Evolutionary conservation across 2,797 vertebrate genomes (phyloP).

Genomic region (Chaenodraco wilsoni): DNA sequence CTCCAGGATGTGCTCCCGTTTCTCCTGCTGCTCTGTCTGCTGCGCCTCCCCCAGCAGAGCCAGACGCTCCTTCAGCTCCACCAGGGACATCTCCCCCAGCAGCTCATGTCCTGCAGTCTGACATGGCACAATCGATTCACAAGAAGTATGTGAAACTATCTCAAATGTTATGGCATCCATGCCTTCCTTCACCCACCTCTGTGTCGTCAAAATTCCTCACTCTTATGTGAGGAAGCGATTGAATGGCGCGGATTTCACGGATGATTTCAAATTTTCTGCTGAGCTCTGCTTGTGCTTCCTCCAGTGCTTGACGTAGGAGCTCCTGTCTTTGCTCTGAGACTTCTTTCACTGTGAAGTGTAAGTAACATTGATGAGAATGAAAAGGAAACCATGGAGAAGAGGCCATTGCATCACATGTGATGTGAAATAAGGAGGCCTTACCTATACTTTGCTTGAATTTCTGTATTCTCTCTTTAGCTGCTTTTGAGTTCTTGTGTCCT

Average conservation of each 20-base stretch:
- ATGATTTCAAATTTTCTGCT: constrained; percentile 85
- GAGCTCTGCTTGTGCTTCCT: constrained; percentile 85
- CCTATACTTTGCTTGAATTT: constrained; percentile 88
- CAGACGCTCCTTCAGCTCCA: constrained; percentile 89
- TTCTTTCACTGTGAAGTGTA: constrained; percentile 86
- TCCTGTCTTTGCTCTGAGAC: constrained; percentile 85
- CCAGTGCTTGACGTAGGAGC: constrained; percentile 81
- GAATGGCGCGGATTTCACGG: constrained; percentile 84
- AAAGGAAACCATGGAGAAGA: background rate
- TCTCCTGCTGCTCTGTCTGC: constrained; percentile 83
- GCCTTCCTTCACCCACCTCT: constrained; percentile 80
- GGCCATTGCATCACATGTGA: background rate
- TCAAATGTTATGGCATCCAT: background rate
- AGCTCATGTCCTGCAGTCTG: constrained; percentile 89
- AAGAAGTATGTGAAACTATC: background rate
- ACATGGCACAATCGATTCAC: background rate
- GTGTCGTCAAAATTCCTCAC: constrained; percentile 88
- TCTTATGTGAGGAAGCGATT: constrained; percentile 79
- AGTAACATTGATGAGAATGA: constrained; percentile 26
- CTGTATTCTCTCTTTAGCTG: constrained; percentile 84
- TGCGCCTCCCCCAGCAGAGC: constrained; percentile 82
- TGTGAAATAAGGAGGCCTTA: constrained; percentile 51
- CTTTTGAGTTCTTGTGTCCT: constrained; percentile 87
- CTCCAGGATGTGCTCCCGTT: constrained; percentile 85
- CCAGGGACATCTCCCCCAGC: constrained; percentile 92